Evolutionary conservation across 2,797 vertebrate genomes (phyloP).

Genomic region (Cynopterus sphinx): DNA sequence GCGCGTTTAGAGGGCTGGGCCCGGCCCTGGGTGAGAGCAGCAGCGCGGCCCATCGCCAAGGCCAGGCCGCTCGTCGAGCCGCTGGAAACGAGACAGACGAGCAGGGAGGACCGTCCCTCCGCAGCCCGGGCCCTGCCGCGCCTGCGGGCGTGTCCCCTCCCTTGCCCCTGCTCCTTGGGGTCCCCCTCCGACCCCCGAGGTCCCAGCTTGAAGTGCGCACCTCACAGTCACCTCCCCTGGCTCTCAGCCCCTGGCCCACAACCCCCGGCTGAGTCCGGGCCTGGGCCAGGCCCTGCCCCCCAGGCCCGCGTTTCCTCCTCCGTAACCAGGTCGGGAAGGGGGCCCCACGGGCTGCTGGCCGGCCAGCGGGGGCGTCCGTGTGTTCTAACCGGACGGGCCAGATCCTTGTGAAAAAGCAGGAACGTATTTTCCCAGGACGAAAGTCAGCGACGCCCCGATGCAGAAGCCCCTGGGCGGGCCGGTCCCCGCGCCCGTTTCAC

Average conservation of each 20-base stretch:
- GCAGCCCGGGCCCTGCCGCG: background rate
- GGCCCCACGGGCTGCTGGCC: too few species aligned
- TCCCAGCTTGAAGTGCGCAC: rapidly evolving
- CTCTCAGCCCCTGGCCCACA: rapidly evolving
- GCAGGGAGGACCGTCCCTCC: background rate
- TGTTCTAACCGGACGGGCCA: background rate
- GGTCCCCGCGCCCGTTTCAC: background rate
- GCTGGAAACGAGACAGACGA: background rate
- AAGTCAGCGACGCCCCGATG: rapidly evolving
- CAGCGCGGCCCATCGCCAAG: background rate
- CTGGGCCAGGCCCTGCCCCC: background rate
- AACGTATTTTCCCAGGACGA: rapidly evolving
- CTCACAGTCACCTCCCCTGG: rapidly evolving
- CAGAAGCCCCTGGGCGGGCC: background rate
- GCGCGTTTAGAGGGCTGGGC: background rate
- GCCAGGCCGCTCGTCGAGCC: too few species aligned
- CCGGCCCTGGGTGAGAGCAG: background rate
- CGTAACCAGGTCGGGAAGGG: too few species aligned
- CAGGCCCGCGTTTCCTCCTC: background rate
- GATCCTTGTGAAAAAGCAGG: background rate
- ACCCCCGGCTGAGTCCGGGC: background rate
- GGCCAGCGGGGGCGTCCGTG: background rate
- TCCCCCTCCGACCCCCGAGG: too few species aligned
- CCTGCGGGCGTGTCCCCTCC: background rate
- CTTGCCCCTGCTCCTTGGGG: rapidly evolving